Base-by-base conservation (phyloP, 35 echinoderm and acorn worm species). In the Lytechinus variegatus region DNA sequence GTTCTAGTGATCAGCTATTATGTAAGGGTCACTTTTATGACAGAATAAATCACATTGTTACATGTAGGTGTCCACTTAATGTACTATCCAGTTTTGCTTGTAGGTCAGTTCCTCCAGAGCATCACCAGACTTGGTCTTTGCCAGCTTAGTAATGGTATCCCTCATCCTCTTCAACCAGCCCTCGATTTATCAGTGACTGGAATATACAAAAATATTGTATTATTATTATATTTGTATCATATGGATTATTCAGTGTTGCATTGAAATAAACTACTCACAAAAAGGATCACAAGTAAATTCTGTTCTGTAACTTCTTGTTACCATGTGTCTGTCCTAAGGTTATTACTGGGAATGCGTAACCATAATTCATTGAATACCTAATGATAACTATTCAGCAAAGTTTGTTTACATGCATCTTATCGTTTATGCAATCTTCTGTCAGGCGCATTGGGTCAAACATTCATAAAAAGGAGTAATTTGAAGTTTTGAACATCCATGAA, bases 161-260 rank as follows among this genome's bases (percentile, higher is more conserved):
- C 90, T 92, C 90, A 92, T 92, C 90, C 90, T 51, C 90, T 92
- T 92, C 90, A 9, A 92, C 90, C 90, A 92, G 28, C 90, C 90
- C 90, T 92, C 90, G 27, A 92, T 92, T n/a, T n/a, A 51, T 92
- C 90, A 92, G 90, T 92, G 28, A 92, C 90, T 92, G 28, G 90
- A 92, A 92, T 92, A 92, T 92, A 92, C 86, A 92, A 92, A 92
- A 92, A 92, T 92, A 92, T 92, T 92, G 53, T 92, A 92, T 92
- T 92, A 54, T 52, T 92, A 92, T 92, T 92, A 92, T 92, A 92
- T 92, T 92, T 92, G 24, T 92, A 92, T 92, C 90, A 92, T 92
- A 92, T 92, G 53, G 90, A 21, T 92, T 92, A 92, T 92, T 92
- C 90, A 92, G 90, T 92, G 90, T 92, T 92, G 90, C 90, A 92